These are phyloP conservation scores for Leptogaster cylindrica DNA, from an alignment of 2,888 invertebrate genomes.

Conservation along the genomic window DNA sequence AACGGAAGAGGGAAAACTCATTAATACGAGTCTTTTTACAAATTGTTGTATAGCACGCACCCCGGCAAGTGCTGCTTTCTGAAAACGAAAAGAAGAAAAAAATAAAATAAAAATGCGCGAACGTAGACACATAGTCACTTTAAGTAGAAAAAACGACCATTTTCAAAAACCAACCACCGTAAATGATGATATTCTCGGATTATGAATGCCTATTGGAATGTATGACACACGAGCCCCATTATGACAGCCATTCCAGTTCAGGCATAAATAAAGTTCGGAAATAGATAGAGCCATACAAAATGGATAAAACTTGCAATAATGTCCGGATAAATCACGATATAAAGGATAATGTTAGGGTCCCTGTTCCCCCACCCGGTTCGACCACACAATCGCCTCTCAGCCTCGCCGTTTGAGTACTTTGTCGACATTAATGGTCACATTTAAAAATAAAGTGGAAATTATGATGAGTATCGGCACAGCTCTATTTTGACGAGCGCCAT, in stretches of 20 bases:
- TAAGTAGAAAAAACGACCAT: conserved; percentile 32
- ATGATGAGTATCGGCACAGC: conserved; percentile 29
- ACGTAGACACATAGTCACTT: conserved; percentile 10
- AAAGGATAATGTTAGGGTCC: conserved; percentile 25
- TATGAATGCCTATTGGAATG: conserved; percentile 39
- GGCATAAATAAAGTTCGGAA: conserved; percentile 38
- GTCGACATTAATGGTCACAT: conserved; percentile 40
- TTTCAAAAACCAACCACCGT: conserved; percentile 42
- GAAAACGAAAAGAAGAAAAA: too few relatives aligned
- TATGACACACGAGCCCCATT: conserved; percentile 28
- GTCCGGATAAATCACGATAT: conserved; percentile 35
- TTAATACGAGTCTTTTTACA: conserved; percentile 32
- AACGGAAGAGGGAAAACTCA: conserved; percentile 24
- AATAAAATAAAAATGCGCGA: conserved; percentile 6
- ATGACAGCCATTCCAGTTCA: conserved; percentile 19
- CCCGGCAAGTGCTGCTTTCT: not conserved
- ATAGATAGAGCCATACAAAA: conserved; percentile 34
- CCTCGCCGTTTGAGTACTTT: conserved; percentile 4
- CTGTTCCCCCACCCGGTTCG: not conserved
- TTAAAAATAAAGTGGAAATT: conserved; percentile 45
- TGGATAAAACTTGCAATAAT: conserved; percentile 38
- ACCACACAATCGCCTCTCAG: not conserved
- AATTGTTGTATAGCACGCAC: conserved; percentile 32
- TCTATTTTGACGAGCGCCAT: conserved; percentile 6
- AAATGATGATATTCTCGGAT: conserved; percentile 42